These are phyloP conservation scores for Amphipoea lucens DNA, from an alignment of 2,888 invertebrate genomes.

Conservation along the genomic window DNA sequence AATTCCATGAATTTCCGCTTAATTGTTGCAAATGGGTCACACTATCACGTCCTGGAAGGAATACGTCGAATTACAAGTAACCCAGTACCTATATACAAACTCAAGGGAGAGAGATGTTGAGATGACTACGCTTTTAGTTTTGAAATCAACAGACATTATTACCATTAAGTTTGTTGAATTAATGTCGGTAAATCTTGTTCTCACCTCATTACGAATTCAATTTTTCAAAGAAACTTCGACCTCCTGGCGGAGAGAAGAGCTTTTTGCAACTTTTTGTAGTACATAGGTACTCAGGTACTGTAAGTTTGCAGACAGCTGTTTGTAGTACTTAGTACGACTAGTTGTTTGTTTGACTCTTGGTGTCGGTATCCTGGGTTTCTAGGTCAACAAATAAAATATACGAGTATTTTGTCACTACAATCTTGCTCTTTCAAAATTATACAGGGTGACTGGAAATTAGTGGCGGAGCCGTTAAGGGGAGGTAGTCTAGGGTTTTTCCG, in stretches of 20 bases:
- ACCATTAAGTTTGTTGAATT: constrained; percentile 41
- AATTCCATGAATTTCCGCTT: too few relatives aligned
- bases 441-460: too few relatives aligned
- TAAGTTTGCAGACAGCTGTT: constrained; percentile 47
- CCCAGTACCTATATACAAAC: too few relatives aligned
- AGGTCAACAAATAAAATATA: constrained; percentile 29
- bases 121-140: too few relatives aligned
- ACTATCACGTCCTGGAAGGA: too few relatives aligned
- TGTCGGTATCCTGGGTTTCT: constrained; percentile 11
- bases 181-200: constrained; percentile 49
- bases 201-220: constrained; percentile 52
- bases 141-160: constrained; percentile 8
- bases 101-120: too few relatives aligned
- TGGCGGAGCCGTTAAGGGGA: too few relatives aligned
- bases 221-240: constrained; percentile 52
- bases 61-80: too few relatives aligned
- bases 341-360: constrained; percentile 35
- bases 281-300: constrained; percentile 6
- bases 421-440: neutral
- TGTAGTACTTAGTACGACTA: constrained; percentile 29
- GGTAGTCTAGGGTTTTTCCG: too few relatives aligned
- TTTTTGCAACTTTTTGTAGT: constrained; percentile 48
- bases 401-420: neutral
- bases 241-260: constrained; percentile 17
- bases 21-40: too few relatives aligned